Conservation (phyloP, 2,797 vertebrate genomes). For the Pempheris klunzingeri region DNA sequence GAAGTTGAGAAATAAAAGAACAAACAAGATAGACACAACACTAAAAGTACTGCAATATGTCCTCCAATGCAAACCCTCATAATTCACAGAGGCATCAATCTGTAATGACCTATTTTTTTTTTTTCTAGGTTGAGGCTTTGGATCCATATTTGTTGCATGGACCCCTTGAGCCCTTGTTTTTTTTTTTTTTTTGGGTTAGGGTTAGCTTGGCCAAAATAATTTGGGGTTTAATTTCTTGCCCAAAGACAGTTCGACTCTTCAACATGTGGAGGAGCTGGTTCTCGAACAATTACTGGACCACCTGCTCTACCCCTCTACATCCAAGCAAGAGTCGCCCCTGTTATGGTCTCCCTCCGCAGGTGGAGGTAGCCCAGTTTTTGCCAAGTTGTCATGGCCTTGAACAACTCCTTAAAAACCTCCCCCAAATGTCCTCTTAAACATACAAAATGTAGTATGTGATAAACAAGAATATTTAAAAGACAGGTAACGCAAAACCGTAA, state of each 20-base stretch:
- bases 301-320: too few species aligned
- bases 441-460: not conserved
- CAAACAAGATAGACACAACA: constrained; percentile 20
- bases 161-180: constrained; percentile 4
- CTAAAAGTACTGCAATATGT: constrained; percentile 13
- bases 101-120: constrained; percentile 41
- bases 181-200: too few species aligned
- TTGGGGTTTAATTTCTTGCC: too few species aligned
- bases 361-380: not conserved
- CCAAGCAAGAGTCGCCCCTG: too few species aligned
- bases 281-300: too few species aligned
- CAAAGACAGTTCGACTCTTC: too few species aligned
- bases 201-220: too few species aligned
- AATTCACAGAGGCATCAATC: constrained; percentile 40
- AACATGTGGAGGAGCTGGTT: too few species aligned
- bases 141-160: constrained; percentile 16
- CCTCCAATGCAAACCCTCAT: constrained; percentile 23
- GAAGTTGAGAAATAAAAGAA: constrained; percentile 37
- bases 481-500: not conserved
- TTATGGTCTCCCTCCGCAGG: not conserved
- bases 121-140: constrained; percentile 43
- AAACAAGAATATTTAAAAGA: not conserved
- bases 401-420: not conserved
- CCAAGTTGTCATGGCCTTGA: not conserved
- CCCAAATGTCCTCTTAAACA: not conserved